These are phyloP conservation scores for Spongia lamella DNA, from an alignment of 37 sponge, comb jelly and placozoan genomes.

Conservation along the genomic window DNA sequence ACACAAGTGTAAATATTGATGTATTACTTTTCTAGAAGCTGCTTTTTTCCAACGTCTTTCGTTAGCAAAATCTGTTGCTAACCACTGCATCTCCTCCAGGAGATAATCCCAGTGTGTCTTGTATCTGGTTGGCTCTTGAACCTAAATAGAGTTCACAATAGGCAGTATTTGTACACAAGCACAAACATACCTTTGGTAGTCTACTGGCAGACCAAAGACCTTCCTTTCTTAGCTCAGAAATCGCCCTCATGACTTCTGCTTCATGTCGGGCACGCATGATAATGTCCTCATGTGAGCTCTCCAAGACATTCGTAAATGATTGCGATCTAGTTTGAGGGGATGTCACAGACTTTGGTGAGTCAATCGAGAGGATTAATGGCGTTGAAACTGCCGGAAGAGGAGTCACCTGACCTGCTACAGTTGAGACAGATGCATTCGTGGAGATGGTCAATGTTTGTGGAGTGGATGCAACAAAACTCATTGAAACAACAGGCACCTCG, in stretches of 20 bases:
- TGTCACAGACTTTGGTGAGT: too few species aligned
- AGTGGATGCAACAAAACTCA: too few species aligned
- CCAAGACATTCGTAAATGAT: constrained; percentile 57
- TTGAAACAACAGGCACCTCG: too few species aligned
- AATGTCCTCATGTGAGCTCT: constrained; percentile 86
- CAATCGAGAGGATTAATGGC: too few species aligned
- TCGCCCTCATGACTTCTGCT: constrained; percentile 82
- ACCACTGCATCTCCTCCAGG: constrained; percentile 97
- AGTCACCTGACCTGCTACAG: too few species aligned
- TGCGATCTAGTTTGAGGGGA: too few species aligned
- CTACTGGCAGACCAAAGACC: constrained; percentile 94
- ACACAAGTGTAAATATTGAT: background rate
- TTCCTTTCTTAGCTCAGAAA: constrained; percentile 83
- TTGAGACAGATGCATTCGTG: too few species aligned
- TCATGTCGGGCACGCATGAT: constrained; percentile 91
- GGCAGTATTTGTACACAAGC: too few species aligned
- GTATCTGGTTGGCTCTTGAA: constrained; percentile 69
- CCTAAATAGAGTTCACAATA: constrained; percentile 22
- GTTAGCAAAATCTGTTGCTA: constrained; percentile 93
- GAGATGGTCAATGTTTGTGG: too few species aligned
- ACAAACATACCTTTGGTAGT: constrained; percentile 64
- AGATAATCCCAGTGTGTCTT: constrained; percentile 95
- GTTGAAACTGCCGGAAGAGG: too few species aligned
- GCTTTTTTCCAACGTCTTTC: constrained; percentile 91
- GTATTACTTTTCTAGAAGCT: constrained; percentile 75